phyloP scores from a whole-genome alignment of 2,797 vertebrate genomes.

The Macroramphosus scolopax region DNA sequence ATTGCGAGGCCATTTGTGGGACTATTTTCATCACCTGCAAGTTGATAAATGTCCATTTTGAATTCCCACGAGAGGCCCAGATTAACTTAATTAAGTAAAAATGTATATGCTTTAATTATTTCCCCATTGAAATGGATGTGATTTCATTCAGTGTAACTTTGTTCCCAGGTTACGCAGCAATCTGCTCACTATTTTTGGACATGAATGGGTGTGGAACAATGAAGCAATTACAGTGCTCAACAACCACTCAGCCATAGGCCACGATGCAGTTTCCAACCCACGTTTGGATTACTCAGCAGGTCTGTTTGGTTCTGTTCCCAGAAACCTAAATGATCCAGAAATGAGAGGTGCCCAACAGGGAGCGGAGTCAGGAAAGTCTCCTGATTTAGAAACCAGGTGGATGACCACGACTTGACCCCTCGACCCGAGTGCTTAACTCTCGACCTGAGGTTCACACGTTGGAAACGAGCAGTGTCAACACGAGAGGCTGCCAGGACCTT shows the following conservation, averaged over 20 bases:
- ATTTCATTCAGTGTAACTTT: no score
- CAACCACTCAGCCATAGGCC: not conserved
- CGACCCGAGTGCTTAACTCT: constrained; percentile 12
- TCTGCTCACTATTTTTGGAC: constrained; percentile 6
- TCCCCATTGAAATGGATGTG: no score
- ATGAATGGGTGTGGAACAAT: constrained; percentile 23
- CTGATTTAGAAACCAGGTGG: constrained; percentile 36
- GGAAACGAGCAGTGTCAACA: constrained; percentile 43
- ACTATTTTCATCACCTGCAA: constrained; percentile 28
- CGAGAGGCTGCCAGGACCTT: constrained; percentile 22
- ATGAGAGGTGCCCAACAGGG: constrained; percentile 48
- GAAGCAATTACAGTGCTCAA: constrained; percentile 2
- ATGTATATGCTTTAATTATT: not conserved
- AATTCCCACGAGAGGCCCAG: no score
- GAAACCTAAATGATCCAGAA: constrained; percentile 47
- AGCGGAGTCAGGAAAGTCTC: constrained; percentile 30
- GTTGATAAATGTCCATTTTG: constrained; percentile 3
- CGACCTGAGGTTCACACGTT: constrained; percentile 29
- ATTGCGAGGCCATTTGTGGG: constrained; percentile 15
- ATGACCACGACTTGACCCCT: constrained; percentile 13
- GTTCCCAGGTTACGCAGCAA: no score
- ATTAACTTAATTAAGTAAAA: constrained; percentile 8
- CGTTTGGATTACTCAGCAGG: constrained; percentile 47
- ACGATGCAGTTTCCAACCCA: constrained; percentile 17
- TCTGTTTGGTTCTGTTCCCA: constrained; percentile 55